phyloP scores from a whole-genome alignment of 2,797 vertebrate genomes.

The Cheracebus regulus region DNA sequence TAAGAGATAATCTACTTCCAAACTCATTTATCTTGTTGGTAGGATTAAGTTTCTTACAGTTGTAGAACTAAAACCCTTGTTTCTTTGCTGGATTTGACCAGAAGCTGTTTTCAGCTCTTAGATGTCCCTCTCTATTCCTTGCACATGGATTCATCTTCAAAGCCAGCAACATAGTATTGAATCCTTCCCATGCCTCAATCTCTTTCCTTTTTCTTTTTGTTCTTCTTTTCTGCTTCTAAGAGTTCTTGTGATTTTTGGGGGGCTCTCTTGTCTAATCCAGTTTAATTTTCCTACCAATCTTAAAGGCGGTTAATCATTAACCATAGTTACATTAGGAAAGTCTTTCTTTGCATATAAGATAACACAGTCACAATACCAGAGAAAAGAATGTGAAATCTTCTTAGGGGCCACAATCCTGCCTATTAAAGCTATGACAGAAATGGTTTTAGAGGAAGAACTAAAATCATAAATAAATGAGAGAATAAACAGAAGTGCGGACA shows the following conservation, averaged over 20 bases:
- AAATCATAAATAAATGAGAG: neutral
- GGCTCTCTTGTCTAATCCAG: neutral
- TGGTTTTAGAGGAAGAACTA: neutral
- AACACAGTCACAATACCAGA: neutral
- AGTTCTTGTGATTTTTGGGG: neutral
- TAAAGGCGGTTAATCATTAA: neutral
- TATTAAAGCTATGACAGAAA: neutral
- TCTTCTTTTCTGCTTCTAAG: neutral
- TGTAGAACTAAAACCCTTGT: neutral
- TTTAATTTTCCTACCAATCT: neutral
- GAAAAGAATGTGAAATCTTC: neutral
- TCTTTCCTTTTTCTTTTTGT: neutral
- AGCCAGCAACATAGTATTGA: neutral
- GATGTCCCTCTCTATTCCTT: neutral
- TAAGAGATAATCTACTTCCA: neutral
- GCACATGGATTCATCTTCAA: neutral
- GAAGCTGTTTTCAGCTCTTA: neutral
- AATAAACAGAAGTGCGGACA: neutral
- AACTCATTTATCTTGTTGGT: neutral
- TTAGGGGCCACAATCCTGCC: neutral
- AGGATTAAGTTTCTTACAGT: neutral
- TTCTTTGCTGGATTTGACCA: neutral
- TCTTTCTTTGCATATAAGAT: neutral
- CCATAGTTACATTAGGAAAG: neutral
- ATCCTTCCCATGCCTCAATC: neutral